Conservation (phyloP, 2,113 vertebrate species). For the Fregata magnificens region DNA sequence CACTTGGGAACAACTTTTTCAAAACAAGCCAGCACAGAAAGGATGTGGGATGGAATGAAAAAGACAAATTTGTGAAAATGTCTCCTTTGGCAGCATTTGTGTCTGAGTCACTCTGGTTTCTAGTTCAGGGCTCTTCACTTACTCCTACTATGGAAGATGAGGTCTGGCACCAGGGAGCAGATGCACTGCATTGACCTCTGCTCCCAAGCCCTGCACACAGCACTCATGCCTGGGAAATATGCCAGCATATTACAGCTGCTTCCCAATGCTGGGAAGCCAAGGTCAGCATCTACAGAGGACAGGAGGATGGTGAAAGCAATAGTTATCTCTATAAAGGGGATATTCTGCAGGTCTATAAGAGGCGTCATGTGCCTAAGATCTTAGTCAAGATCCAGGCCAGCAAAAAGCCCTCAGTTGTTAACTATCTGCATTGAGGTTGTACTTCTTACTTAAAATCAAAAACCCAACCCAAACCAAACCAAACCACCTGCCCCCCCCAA, state of each 20-base stretch:
- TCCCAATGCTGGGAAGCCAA: neutral
- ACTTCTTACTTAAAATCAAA: neutral
- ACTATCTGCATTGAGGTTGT: neutral
- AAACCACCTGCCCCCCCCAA: fast-evolving
- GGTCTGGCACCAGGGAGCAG: neutral
- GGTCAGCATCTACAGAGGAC: neutral
- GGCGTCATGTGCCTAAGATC: neutral
- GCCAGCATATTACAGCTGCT: neutral
- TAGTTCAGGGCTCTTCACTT: neutral
- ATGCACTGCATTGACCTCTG: neutral
- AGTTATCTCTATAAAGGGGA: neutral
- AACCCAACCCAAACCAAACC: neutral
- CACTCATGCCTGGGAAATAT: neutral
- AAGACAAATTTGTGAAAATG: neutral
- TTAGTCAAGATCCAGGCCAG: neutral
- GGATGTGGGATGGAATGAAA: neutral
- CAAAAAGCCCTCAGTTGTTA: neutral
- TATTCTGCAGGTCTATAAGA: neutral
- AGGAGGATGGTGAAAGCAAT: neutral
- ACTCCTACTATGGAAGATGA: neutral
- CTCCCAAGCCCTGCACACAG: neutral
- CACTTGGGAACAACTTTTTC: neutral
- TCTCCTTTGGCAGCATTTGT: neutral
- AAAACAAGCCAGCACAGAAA: neutral
- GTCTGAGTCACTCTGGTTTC: neutral